phyloP scores from a whole-genome alignment of 2,888 invertebrate genomes.

The Euplagia quadripunctaria region DNA sequence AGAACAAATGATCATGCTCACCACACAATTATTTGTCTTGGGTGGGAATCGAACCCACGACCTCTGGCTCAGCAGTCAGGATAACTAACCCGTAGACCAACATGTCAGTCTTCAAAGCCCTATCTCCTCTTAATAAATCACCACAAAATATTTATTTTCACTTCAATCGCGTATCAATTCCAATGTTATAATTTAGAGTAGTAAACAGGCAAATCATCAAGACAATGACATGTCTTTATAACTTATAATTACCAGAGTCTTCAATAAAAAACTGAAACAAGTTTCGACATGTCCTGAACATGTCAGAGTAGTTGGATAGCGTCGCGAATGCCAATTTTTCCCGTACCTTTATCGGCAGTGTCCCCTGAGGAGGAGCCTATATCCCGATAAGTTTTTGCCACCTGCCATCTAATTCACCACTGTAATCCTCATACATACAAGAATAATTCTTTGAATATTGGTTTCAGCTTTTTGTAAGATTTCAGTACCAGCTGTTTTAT shows the following conservation, averaged over 20 bases:
- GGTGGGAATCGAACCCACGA: too few relatives aligned
- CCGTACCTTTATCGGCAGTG: conserved; percentile 42
- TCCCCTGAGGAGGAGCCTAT: conserved; percentile 48
- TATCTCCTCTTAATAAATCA: too few relatives aligned
- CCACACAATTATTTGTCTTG: too few relatives aligned
- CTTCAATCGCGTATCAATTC: too few relatives aligned
- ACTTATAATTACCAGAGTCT: not conserved
- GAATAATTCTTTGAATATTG: conserved; percentile 25
- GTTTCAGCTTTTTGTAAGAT: not conserved
- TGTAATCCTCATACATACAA: conserved; percentile 75
- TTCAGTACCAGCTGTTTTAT: not conserved
- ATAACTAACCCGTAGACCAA: too few relatives aligned
- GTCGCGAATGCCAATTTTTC: conserved; percentile 44
- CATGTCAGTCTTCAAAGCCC: too few relatives aligned
- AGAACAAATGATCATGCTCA: too few relatives aligned
- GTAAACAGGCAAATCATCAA: not conserved
- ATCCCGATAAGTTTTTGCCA: conserved; percentile 59
- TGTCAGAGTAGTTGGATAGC: conserved; percentile 28
- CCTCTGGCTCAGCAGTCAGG: too few relatives aligned
- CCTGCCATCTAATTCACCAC: conserved; percentile 72
- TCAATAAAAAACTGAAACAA: conserved; percentile 18
- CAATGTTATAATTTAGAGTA: too few relatives aligned
- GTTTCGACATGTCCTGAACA: conserved; percentile 22
- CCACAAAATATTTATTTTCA: too few relatives aligned
- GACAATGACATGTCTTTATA: not conserved